Evolutionary conservation across 2,797 vertebrate genomes (phyloP).

Genomic region (Amazonetta brasiliensis): DNA sequence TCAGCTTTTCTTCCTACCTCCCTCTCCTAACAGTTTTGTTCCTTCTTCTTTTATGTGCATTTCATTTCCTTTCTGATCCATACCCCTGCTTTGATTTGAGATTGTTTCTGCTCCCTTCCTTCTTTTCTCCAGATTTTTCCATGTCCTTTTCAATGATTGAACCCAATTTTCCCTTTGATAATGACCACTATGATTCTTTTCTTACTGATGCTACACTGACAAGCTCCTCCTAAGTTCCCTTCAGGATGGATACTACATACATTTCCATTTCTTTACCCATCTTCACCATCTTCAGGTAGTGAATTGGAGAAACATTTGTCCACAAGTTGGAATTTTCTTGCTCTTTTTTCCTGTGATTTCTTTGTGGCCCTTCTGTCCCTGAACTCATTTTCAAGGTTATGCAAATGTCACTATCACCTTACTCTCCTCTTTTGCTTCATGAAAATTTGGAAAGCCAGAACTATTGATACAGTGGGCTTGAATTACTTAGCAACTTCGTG

Average conservation of each 20-base stretch:
- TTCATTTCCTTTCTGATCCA: neutral
- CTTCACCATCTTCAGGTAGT: fast-evolving
- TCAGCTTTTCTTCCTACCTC: neutral
- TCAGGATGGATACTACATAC: neutral
- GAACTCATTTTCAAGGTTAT: neutral
- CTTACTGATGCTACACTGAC: neutral
- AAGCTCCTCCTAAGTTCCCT: neutral
- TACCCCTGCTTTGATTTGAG: neutral
- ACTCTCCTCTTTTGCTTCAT: neutral
- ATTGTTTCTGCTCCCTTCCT: neutral
- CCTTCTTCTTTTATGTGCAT: neutral
- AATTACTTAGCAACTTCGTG: neutral
- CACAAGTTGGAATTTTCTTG: neutral
- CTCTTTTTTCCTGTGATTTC: neutral
- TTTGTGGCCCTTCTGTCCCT: neutral
- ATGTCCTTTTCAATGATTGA: neutral
- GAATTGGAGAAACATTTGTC: neutral
- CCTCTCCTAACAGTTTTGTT: neutral
- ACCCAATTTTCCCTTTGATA: neutral
- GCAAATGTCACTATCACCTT: fast-evolving
- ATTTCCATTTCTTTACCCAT: neutral
- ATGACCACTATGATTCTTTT: neutral
- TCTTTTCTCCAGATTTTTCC: neutral
- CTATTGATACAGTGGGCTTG: neutral
- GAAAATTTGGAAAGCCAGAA: neutral